Percentiles rank a stretch among this genome's conserved stretches.
Conservation (phyloP, 2,797 vertebrate species). For the Micropoecilia bifurca region DNA sequence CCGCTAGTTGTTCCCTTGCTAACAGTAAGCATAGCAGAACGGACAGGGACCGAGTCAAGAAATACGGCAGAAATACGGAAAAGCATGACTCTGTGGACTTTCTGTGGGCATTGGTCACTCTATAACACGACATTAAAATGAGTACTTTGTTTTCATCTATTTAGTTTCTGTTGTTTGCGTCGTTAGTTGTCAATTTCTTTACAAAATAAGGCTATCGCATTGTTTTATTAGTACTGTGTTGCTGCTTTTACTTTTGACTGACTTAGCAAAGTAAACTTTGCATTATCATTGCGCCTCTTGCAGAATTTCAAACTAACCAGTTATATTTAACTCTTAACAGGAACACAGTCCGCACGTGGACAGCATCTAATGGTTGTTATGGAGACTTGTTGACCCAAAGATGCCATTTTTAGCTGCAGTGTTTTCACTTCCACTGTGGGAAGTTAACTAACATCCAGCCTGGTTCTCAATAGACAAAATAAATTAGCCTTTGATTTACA, state of each 20-base stretch:
- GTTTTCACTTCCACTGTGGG: background rate
- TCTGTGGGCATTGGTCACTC: background rate
- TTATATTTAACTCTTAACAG: background rate
- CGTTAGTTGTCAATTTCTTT: background rate
- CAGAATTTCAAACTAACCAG: background rate
- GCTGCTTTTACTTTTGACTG: background rate
- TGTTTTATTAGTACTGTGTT: background rate
- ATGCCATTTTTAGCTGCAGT: background rate
- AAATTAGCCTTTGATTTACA: background rate
- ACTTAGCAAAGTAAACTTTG: background rate
- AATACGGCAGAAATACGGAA: background rate
- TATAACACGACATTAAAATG: background rate
- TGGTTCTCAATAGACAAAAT: background rate
- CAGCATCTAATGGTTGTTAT: background rate
- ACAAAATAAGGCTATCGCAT: background rate
- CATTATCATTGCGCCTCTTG: background rate
- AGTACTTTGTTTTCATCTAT: background rate
- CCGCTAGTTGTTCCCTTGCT: slow-evolving; percentile 19
- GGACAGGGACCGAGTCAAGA: background rate
- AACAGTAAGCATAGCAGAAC: background rate
- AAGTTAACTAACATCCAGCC: background rate
- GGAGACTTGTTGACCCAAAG: background rate
- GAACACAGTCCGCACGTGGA: background rate
- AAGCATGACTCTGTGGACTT: background rate
- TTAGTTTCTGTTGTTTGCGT: background rate